Evolutionary conservation across 2,113 vertebrate species (phyloP).

Genomic region (Hystrix cristata): DNA sequence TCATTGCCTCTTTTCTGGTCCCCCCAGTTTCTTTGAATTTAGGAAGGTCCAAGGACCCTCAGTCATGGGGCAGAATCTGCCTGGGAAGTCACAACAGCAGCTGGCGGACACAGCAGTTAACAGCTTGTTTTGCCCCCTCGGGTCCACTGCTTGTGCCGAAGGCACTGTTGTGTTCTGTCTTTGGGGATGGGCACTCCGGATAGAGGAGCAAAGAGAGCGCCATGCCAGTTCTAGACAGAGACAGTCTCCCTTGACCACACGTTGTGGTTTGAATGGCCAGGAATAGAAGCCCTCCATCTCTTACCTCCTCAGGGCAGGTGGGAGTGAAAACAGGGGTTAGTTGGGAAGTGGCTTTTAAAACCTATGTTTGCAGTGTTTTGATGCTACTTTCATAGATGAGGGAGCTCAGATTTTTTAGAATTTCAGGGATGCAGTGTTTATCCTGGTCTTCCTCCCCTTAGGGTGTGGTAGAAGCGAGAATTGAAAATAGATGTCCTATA

Average conservation of each 20-base stretch:
- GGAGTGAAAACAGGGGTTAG: slow-evolving; percentile 69
- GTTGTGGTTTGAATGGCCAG: slow-evolving; percentile 62
- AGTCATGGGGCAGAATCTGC: not conserved
- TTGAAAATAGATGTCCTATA: slow-evolving; percentile 65
- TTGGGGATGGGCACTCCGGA: slow-evolving; percentile 4
- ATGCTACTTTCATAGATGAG: slow-evolving; percentile 63
- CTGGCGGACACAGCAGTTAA: not conserved
- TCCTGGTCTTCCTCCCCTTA: slow-evolving; percentile 21
- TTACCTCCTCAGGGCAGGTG: slow-evolving; percentile 67
- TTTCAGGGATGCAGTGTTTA: slow-evolving; percentile 67
- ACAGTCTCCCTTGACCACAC: slow-evolving; percentile 3
- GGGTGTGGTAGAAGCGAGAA: slow-evolving; percentile 49
- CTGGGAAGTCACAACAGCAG: not conserved
- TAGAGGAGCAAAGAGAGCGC: not conserved
- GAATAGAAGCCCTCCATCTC: slow-evolving; percentile 71
- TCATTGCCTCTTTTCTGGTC: not conserved
- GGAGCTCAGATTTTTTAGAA: slow-evolving; percentile 73
- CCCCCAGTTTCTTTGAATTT: not conserved
- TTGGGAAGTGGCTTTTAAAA: slow-evolving; percentile 81
- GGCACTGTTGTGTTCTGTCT: not conserved
- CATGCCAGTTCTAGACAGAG: not conserved
- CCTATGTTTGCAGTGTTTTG: slow-evolving; percentile 78
- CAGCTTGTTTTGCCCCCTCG: not conserved
- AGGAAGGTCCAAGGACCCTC: not conserved
- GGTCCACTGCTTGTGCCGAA: not conserved